These are phyloP conservation scores for Dendrolimus kikuchii DNA, from an alignment of 1,140 invertebrate genomes.

Conservation along the genomic window DNA sequence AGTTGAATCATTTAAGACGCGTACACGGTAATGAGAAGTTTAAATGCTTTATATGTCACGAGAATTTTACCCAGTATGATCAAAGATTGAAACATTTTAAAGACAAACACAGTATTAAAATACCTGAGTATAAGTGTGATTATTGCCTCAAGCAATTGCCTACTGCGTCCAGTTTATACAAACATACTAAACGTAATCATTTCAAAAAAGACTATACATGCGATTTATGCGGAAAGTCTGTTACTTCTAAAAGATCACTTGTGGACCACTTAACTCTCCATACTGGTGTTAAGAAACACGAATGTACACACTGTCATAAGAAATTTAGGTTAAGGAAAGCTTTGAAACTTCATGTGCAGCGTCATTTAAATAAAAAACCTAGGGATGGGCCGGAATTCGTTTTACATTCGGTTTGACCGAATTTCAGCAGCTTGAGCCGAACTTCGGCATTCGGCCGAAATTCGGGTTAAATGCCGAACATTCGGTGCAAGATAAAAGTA, in stretches of 20 bases:
- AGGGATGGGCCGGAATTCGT: too few species aligned
- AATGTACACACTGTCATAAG: slow-evolving; percentile 74
- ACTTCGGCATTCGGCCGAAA: too few species aligned
- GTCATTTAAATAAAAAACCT: too few species aligned
- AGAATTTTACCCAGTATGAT: slow-evolving; percentile 11
- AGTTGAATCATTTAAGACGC: slow-evolving; percentile 9
- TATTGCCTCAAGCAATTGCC: slow-evolving; percentile 6
- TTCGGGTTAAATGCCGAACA: too few species aligned
- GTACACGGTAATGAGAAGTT: slow-evolving; percentile 8
- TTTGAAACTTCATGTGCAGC: too few species aligned
- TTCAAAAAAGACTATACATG: slow-evolving; percentile 7
- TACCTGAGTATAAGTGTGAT: slow-evolving; percentile 22
- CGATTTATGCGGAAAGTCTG: slow-evolving; percentile 8
- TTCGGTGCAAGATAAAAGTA: too few species aligned
- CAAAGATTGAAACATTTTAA: slow-evolving; percentile 12
- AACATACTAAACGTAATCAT: slow-evolving; percentile 7
- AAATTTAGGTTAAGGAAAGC: too few species aligned
- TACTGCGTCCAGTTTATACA: slow-evolving; percentile 3
- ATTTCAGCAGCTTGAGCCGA: too few species aligned
- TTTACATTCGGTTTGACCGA: too few species aligned
- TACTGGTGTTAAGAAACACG: slow-evolving; percentile 80
- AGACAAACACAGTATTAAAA: slow-evolving; percentile 10
- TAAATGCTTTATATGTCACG: slow-evolving; percentile 11
- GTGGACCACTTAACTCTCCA: slow-evolving; percentile 45
- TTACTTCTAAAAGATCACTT: slow-evolving; percentile 32